Conservation (phyloP, 2,797 vertebrate species). For the Acanthurus leucopareius region DNA sequence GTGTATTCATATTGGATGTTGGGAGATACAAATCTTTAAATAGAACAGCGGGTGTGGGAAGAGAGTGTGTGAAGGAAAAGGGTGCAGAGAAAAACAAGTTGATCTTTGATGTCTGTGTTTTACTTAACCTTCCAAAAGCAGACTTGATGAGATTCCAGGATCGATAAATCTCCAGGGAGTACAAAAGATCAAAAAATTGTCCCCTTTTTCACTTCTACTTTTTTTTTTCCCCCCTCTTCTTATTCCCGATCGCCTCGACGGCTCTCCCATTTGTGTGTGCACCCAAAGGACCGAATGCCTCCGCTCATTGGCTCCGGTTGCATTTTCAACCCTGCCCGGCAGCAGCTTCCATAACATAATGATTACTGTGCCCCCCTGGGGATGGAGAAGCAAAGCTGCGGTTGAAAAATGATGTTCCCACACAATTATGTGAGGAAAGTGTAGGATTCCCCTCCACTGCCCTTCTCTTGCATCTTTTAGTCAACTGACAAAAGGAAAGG, state of each 20-base stretch:
- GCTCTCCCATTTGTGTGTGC: constrained; percentile 22
- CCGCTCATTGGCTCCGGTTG: constrained; percentile 51
- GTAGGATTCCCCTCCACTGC: constrained; percentile 2
- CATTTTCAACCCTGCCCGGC: constrained; percentile 55
- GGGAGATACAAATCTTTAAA: constrained; percentile 69
- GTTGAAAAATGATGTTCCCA: constrained; percentile 69
- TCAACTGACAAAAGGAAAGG: constrained; percentile 36
- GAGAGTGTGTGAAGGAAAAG: constrained; percentile 36
- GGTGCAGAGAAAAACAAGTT: constrained; percentile 53
- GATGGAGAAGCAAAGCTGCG: constrained; percentile 44
- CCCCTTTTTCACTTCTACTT: constrained; percentile 32
- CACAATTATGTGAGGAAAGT: constrained; percentile 59
- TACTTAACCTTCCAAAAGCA: constrained; percentile 64
- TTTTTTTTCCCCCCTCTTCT: neutral
- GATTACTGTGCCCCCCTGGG: constrained; percentile 69
- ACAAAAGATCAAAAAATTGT: constrained; percentile 56
- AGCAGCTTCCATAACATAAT: constrained; percentile 69
- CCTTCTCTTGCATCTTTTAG: constrained; percentile 36
- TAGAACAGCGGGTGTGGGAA: constrained; percentile 53
- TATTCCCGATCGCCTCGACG: constrained; percentile 12
- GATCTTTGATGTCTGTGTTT: constrained; percentile 76
- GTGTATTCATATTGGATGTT: constrained; percentile 67
- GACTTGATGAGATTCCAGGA: constrained; percentile 74
- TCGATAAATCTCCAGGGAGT: constrained; percentile 70
- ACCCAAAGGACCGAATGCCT: constrained; percentile 40